Conservation (phyloP, 2,888 invertebrate species). For the Ophraella communa region DNA sequence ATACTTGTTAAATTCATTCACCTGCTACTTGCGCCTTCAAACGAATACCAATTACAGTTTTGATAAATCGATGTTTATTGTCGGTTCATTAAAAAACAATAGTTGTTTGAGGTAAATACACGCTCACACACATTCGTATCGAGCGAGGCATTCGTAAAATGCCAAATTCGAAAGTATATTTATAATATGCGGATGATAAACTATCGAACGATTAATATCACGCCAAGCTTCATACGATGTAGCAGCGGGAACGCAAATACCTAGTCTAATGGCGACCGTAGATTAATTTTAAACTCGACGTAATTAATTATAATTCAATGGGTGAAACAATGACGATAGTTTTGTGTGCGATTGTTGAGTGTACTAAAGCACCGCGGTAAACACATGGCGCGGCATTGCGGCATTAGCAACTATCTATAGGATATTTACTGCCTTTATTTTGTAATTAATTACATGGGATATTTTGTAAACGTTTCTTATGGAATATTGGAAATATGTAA, state of each 20-base stretch:
- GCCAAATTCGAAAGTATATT: constrained; percentile 35
- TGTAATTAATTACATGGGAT: constrained; percentile 13
- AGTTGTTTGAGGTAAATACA: constrained; percentile 29
- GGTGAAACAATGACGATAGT: constrained; percentile 30
- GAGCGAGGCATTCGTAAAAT: constrained; percentile 19
- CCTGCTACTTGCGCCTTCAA: neutral
- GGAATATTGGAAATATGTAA: no score
- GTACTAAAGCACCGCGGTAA: constrained; percentile 10
- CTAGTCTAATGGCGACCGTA: constrained; percentile 26
- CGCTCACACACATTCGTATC: no score
- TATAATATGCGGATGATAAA: constrained; percentile 28
- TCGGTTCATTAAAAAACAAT: constrained; percentile 27
- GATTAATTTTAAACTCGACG: constrained; percentile 29
- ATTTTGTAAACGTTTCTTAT: no score
- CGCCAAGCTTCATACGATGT: constrained; percentile 32
- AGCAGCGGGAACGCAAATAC: constrained; percentile 34
- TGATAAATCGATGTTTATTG: constrained; percentile 32
- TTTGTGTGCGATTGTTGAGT: constrained; percentile 17
- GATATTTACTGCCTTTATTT: constrained; percentile 5
- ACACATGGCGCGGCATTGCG: constrained; percentile 16
- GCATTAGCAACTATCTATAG: neutral
- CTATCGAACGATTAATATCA: constrained; percentile 36
- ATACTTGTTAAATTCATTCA: neutral
- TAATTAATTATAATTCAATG: constrained; percentile 34
- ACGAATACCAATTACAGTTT: constrained; percentile 19